Evolutionary conservation across 2,888 invertebrate species (phyloP), one percentile per base, ranked within the genome.

Genomic region (Coenonympha arcania): DNA sequence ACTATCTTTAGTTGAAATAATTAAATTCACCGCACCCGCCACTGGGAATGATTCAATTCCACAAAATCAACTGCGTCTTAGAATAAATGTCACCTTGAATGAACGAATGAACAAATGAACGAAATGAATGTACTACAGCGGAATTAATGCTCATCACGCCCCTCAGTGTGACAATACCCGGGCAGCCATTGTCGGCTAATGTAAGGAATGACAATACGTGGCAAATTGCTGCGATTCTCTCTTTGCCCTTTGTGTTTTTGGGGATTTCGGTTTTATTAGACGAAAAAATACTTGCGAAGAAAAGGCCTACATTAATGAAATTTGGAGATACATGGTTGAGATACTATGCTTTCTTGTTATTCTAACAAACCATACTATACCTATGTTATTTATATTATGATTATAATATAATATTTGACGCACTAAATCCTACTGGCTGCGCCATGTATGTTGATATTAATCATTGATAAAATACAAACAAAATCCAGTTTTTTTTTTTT

Each of bases 181-280:
- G 19, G 28, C 8, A 19, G 44, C 19, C 40, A 39, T 43, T 43
- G 50, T 54, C 26, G 43, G 44, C 44, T 48, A 48, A 54, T 44
- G 50, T 41, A 48, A 50, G 30, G 43, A 54, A 48, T 34, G 48
- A 53, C 53, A 55, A 52, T 52, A 48, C 45, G 44, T 44, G 41
- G 50, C 36, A 48, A 51, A 48, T 54, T 48, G 54, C 37, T 41
- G 44, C 28, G 22, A 34, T 34, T 44, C 48, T 44, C 44, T 51
- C 34, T 15, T 40, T 11, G 16, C 20, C 41, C 37, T 51, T 54
- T 54, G 54, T 54, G 40, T 45, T 54, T 54, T 54, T 15, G 30
- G 47, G 22, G 47, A 47, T 51, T 47, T 47, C 28, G 31, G n/a
- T 50, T 50, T 47, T 50, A 53, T 50, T 54, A 30, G 43, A 40